Base-by-base conservation (phyloP, 2,888 invertebrate genomes). In the Tipula helvola region DNA sequence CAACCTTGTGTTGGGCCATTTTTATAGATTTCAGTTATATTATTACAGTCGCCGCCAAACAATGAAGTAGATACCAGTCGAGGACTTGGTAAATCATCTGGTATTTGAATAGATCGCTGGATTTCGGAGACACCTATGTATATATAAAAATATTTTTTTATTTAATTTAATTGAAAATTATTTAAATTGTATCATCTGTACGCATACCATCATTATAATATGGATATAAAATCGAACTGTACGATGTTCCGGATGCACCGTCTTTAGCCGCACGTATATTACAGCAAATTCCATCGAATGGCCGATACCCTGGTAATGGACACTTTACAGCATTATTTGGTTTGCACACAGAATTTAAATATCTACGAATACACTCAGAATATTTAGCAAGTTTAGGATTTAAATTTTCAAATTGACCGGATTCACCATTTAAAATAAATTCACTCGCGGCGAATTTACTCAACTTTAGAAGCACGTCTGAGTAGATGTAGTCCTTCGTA, bases 201-300 rank as follows among this genome's bases (percentile, higher is more conserved):
- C 10, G 0, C 71, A 3, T 71, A 71, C 71, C 71, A 71, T 71
- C 71, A 71, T 71, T 10, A 28, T 71, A 71, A 3, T 28, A 2
- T 10, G 71, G 71, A 28, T 28, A 71, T 8, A 71, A 71, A 10
- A 71, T 71, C 2, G 71, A 71, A 71, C 71, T 71, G 3, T 71
- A 71, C 18, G 28, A 28, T 71, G 71, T 71, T 28, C 71, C 71
- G 10, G 28, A 28, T 5, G 71, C 71, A 12, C 71, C 71, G 10
- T 71, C 71, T 28, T 71, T 71, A 2, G 28, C 10, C 1, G 8
- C 28, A 10, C 87, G 91, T 47, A 95, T 91, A 91, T 98, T 98
- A 90, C 98, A 98, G 90, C 98, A 98, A 1, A 96, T 94, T 0
- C 98, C 98, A 91, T 98, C 98, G 87, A 95, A 93, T 1, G 95